A percentile compares a stretch with the other conserved stretches of the same genome.
Evolutionary conservation across 2,888 invertebrate species (phyloP).

Genomic region (Nymphalis c-album): DNA sequence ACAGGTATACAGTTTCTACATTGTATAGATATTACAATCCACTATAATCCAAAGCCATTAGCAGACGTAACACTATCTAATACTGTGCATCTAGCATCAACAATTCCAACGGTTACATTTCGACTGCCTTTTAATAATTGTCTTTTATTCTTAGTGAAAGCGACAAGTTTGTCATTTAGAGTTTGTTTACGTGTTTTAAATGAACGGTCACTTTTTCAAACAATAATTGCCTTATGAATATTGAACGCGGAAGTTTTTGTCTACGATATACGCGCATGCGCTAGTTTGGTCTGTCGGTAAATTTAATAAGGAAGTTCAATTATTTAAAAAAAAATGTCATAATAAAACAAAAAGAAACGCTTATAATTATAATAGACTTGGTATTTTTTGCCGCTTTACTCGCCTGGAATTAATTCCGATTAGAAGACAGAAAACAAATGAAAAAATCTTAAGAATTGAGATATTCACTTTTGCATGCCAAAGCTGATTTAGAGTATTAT

Average conservation of each 20-base stretch:
- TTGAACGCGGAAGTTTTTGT: constrained; percentile 39
- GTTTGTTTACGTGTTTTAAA: constrained; percentile 63
- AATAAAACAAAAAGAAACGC: too few species aligned
- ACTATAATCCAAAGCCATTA: background rate
- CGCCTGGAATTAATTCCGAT: too few species aligned
- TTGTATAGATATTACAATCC: too few species aligned
- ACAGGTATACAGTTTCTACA: too few species aligned
- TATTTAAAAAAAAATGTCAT: too few species aligned
- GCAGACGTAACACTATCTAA: background rate
- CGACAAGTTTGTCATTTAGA: constrained; percentile 60
- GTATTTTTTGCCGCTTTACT: too few species aligned
- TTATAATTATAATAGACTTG: too few species aligned
- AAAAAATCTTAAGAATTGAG: too few species aligned
- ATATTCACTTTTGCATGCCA: too few species aligned
- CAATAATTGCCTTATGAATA: constrained; percentile 48
- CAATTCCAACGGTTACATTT: constrained; percentile 37
- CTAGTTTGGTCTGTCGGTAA: background rate
- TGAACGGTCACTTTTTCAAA: constrained; percentile 42
- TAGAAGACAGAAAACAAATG: too few species aligned
- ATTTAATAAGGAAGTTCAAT: background rate
- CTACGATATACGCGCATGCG: background rate
- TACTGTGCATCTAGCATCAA: constrained; percentile 23
- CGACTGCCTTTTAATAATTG: constrained; percentile 36
- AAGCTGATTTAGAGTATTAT: too few species aligned
- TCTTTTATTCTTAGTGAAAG: constrained; percentile 62